Percentiles rank a stretch among this genome's conserved stretches.
Evolutionary conservation across 2,888 invertebrate species (phyloP).

Genomic region (Cryptophagus acutangulus): DNA sequence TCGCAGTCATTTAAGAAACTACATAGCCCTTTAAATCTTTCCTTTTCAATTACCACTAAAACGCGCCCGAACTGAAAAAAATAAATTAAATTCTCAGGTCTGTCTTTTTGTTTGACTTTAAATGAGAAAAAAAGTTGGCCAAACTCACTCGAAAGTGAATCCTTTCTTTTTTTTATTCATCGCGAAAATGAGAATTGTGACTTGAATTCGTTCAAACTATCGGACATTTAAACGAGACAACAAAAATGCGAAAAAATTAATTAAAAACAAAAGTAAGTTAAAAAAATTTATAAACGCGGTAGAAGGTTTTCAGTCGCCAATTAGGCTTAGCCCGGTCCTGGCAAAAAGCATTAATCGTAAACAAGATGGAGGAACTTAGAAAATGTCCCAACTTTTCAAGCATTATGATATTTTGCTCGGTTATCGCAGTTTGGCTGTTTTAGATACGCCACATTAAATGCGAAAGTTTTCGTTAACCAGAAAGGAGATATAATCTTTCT

Average conservation of each 20-base stretch:
- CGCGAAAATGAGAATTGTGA: too few species aligned
- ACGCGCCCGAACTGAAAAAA: conserved; percentile 26
- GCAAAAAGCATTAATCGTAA: too few species aligned
- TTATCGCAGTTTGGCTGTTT: conserved; percentile 38
- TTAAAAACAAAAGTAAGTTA: too few species aligned
- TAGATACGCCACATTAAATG: conserved; percentile 43
- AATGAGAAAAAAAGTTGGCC: conserved; percentile 5
- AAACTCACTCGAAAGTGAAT: too few species aligned
- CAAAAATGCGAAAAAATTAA: too few species aligned
- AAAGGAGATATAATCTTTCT: conserved; percentile 35
- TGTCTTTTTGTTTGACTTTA: neutral
- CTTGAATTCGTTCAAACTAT: too few species aligned
- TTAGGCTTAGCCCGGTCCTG: too few species aligned
- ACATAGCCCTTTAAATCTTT: conserved; percentile 22
- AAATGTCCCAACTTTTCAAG: conserved; percentile 31
- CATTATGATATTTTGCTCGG: conserved; percentile 36
- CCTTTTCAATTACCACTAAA: conserved; percentile 27
- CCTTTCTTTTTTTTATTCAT: too few species aligned
- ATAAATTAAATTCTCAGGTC: conserved; percentile 27
- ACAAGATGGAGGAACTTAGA: conserved; percentile 28
- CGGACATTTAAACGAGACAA: too few species aligned
- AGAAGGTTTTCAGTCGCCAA: too few species aligned
- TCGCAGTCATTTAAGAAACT: conserved; percentile 7
- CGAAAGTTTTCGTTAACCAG: conserved; percentile 36
- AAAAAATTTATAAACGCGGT: too few species aligned